Percentiles rank a stretch among this genome's conserved stretches.
Conservation (phyloP, 35 echinoderm and acorn worm species). For the Diadema setosum region DNA sequence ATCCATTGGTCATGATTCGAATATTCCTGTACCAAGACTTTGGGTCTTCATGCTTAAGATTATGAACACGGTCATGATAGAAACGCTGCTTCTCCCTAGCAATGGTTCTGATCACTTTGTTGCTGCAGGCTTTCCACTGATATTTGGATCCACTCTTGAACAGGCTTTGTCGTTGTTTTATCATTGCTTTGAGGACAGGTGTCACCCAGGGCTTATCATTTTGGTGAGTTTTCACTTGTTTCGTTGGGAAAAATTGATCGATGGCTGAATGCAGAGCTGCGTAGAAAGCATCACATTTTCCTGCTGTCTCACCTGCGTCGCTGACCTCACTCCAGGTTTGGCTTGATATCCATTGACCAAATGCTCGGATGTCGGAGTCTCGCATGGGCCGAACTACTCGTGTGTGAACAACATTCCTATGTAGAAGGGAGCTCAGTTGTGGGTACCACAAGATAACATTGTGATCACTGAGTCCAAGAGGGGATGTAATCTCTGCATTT, state of each 20-base stretch:
- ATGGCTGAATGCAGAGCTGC: background rate
- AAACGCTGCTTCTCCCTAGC: too few relatives aligned
- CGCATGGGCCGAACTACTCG: background rate
- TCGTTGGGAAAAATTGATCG: background rate
- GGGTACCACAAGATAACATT: background rate
- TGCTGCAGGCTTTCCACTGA: too few relatives aligned
- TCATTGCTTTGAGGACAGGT: background rate
- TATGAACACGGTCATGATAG: too few relatives aligned
- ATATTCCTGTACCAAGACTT: too few relatives aligned
- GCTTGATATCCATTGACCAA: background rate
- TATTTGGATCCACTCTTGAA: too few relatives aligned
- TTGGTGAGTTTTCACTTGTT: background rate
- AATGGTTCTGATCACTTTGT: too few relatives aligned
- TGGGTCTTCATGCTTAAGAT: too few relatives aligned
- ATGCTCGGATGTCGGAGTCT: background rate
- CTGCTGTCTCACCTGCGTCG: background rate
- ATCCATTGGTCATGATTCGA: too few relatives aligned
- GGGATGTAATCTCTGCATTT: background rate
- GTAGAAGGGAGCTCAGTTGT: background rate
- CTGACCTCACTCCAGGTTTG: background rate
- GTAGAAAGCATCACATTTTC: conserved; percentile 8
- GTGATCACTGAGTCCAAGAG: background rate
- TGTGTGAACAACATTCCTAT: background rate
- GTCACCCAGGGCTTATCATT: conserved; percentile 43
- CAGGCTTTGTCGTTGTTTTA: background rate